Evolutionary conservation across 1,140 invertebrate species (phyloP).

Genomic region (Branchinecta lynchi): DNA sequence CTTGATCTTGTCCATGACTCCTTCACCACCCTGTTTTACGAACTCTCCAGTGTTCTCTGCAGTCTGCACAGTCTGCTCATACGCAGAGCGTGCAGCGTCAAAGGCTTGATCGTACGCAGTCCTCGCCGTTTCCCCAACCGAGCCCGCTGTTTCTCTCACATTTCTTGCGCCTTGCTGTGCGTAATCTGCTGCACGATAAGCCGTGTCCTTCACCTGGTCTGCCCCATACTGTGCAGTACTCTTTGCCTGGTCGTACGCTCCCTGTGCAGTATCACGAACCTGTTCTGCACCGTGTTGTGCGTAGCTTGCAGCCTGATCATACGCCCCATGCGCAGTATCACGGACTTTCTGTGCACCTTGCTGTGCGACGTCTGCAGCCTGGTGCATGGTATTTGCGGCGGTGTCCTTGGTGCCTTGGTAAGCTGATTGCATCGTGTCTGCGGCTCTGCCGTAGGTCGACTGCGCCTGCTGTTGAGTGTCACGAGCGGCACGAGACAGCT

Average conservation of each 20-base stretch:
- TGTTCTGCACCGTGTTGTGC: not conserved
- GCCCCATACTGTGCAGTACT: not conserved
- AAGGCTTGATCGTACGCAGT: not conserved
- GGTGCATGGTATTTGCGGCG: not conserved
- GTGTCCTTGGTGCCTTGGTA: slow-evolving; percentile 2
- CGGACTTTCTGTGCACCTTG: not conserved
- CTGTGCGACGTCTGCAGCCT: not conserved
- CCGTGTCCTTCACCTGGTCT: not conserved
- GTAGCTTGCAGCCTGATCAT: not conserved
- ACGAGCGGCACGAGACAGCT: not conserved
- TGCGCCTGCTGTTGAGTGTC: not conserved
- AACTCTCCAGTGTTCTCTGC: not conserved
- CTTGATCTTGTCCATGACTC: not conserved
- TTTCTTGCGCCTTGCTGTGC: not conserved
- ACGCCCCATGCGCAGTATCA: not conserved
- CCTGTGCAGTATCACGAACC: not conserved
- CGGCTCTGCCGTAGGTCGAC: not conserved
- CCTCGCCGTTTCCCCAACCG: not conserved
- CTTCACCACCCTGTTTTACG: not conserved
- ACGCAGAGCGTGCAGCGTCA: not conserved
- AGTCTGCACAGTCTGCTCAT: not conserved
- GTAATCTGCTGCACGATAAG: not conserved
- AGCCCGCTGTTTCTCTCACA: not conserved
- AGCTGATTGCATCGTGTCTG: not conserved
- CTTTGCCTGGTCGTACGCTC: not conserved